Base-by-base conservation (phyloP, 2,797 vertebrate genomes). In the Cynodonichthys magdalenae region DNA sequence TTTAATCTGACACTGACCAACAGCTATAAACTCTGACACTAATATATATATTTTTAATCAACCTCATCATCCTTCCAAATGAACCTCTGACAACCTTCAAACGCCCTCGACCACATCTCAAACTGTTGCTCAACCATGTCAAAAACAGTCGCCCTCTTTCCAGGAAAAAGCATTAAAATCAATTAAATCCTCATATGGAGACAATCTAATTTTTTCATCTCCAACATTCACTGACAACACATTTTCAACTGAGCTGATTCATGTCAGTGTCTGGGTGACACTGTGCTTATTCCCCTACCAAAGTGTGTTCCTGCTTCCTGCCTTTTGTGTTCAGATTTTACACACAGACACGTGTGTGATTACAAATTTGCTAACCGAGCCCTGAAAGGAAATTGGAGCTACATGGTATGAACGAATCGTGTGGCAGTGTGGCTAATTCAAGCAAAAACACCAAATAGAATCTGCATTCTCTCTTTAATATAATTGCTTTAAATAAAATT, bases 171-270 rank as follows among this genome's bases (percentile, higher is more conserved):
- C 71, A 86, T 86, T 87, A 77, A 79, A 90, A 89, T 90, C 81
- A 90, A 85, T 92, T 85, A 90, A 81, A 64, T 76, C 79, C 74
- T 81, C 79, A 80, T 64, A 78, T 70, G 79, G 76, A 87, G 85
- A 81, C 79, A 78, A 80, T 80, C 61, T 85, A 75, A 87, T 88
- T 75, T 82, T 83, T 79, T 51, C 63, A 71, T 76, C 71, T 74
- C 71, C 74, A 77, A 78, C 79, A 86, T 83, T 71, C 81, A 84
- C 75, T 82, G 69, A 87, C 84, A 87, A 81, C 77, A 60, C 73
- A 77, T 71, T 60, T 75, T 87, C 55, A 77, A 66, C 74, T 56
- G 83, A 82, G 74, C 59, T 69, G 58, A 62, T 85, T 80, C 78
- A 71, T 79, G 73, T 10, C 12, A 53, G 52, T 76, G 41, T 59